Evolutionary conservation across 1,140 invertebrate genomes (phyloP), one percentile per base, ranked within the genome.

Genomic region (Drosophila subpulchrella): DNA sequence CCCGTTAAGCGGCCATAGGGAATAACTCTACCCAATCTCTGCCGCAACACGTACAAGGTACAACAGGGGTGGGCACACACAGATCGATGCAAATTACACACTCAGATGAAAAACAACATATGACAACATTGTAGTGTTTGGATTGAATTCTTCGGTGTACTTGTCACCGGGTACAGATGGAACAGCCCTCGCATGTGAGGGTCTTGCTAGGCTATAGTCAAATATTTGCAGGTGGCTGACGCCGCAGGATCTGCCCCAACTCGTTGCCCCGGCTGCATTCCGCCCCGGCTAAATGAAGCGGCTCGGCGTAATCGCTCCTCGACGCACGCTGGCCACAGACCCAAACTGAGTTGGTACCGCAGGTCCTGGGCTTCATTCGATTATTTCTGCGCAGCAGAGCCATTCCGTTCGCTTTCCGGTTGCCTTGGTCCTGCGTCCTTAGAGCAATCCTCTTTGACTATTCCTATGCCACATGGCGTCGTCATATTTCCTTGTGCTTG

Each of bases 351-450:
- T 2, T 41, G 39, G 13, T 17, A 20, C 24, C 55, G 17, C 38
- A 42, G 30, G 34, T 57, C 42, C 24, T 32, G 41, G 48, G 38
- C 62, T 77, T 85, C 70, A 88, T 88, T 88, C 79, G 84, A 88
- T 88, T 86, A 86, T 83, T 83, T 76, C 71, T 66, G 75, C 79
- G 82, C 83, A 75, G 83, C 83, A 68, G 83, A 83, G 75, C 66
- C 82, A 82, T 86, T 86, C 67, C 83, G 67, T 77, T 80, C 55
- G 72, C 79, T 88, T 88, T 86, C 82, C 82, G 82, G 70, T 63
- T 82, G 71, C 68, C 82, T 11, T 11, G 10, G n/a, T 11, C 13
- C 27, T 50, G 6, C 17, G 17, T 38, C n/a, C 48, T 12, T 41
- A 41, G 20, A 59, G 34, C 38, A 51, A 47, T 61, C 56, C 54